Base-by-base conservation (phyloP, 2,888 invertebrate species). In the Spialia ferax region DNA sequence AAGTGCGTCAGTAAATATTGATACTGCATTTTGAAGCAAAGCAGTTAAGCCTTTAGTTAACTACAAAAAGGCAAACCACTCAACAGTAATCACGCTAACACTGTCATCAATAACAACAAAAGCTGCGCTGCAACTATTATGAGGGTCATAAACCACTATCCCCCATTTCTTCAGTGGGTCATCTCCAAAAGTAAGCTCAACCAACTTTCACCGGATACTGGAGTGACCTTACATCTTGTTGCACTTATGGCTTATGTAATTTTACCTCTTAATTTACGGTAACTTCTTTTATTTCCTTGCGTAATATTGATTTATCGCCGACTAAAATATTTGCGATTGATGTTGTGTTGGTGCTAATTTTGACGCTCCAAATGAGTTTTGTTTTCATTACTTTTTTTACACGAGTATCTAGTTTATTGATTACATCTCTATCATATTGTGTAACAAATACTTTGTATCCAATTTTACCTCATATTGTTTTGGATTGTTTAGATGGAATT, bases 171-270 rank as follows among this genome's bases (percentile, higher is more conserved):
- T 65, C 64, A 65, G 64, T 65, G 38, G 64, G 64, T 64, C 64
- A 35, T 64, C 64, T 64, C 56, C 64, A 56, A 64, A 64, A 64
- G 22, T 26, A 50, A 65, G 64, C 15, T n/a, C 42, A 38, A 26
- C 35, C 23, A n/a, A 65, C 64, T 65, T 65, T 65, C 64, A 57
- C 64, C 64, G 64, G 64, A 57, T 57, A 38, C 61, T 32, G 32
- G 38, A 50, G 20, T 35, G 15, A 54, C 63, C 56, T 22, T 64
- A 56, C 48, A 64, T 63, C 55, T 63, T 29, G 45, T 35, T 29
- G 62, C 54, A 56, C 22, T 32, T 56, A 13, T 56, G 56, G 22
- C 22, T 64, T 64, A 56, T 54, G 54, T 23, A 54, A 54, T 26
- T 45, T 26, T 26, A 26, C 15, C 20, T 22, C 18, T 61, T 50